Base-by-base conservation (phyloP, 2,113 vertebrate species). In the Hippocampus comes region DNA sequence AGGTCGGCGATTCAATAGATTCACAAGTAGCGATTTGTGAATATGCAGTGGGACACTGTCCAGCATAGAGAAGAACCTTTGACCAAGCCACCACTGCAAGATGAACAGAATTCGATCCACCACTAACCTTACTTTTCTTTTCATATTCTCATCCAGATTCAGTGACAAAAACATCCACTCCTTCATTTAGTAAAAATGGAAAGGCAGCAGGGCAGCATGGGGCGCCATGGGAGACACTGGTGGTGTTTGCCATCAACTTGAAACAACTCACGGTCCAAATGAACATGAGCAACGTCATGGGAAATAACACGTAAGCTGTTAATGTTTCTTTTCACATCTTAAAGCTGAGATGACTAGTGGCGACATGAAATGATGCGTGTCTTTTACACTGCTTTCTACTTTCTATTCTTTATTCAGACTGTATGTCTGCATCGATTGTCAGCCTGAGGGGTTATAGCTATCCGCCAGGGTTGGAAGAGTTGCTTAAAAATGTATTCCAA, bases 221-320 rank as follows among this genome's bases (percentile, higher is more conserved):
- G 63, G 90, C 97, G 0, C 97, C 97, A 0, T 99, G 97, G 97
- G 96, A 99, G 88, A 99, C 97, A 0, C 89, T 99, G 78, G 97
- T 99, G 38, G 96, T 99, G 41, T 99, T 99, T 78, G 97, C 96
- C 79, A 99, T 99, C 89, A 99, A 98, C 91, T 77, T 99, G 53
- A 98, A 99, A 70, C 97, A 97, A 79, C 90, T 99, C 76, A 98
- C 94, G 0, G 96, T 99, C 51, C 97, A 99, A 83, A 99, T 99
- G 97, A 99, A 99, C 79, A 99, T 99, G 97, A 99, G 97, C 87
- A 99, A 99, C 7, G 97, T 99, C 60, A 99, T 99, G 97, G 97
- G 97, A 73, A 99, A 99, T 84, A 99, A 98, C 55, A 99, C 95
- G 97, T 99, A 90, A 92, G 96, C 86, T 27, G 1, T 43, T 68